A percentile compares a stretch with the other conserved stretches of the same genome.
phyloP scores from a whole-genome alignment of 1,140 invertebrate species.

The Pygmarrhopalites habei region DNA sequence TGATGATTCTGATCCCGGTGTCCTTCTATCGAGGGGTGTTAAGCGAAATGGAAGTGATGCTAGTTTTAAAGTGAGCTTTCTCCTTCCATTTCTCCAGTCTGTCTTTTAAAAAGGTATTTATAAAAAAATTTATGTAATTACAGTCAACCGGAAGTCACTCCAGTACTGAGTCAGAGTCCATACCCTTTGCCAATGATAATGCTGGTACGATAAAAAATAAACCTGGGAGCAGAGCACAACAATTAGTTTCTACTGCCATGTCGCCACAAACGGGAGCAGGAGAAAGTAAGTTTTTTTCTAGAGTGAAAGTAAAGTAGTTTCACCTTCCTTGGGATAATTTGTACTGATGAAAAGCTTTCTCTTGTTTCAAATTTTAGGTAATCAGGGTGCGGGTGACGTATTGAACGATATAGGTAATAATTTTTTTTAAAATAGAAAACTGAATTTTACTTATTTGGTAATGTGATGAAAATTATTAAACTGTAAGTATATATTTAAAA shows the following conservation, averaged over 20 bases:
- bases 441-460: too few relatives aligned
- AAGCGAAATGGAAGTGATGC: slow-evolving; percentile 66
- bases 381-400: slow-evolving; percentile 71
- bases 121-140: too few relatives aligned
- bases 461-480: too few relatives aligned
- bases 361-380: too few relatives aligned
- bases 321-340: too few relatives aligned
- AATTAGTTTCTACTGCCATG: slow-evolving; percentile 8
- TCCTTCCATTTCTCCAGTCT: too few relatives aligned
- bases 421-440: too few relatives aligned
- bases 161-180: slow-evolving; percentile 89
- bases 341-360: too few relatives aligned
- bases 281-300: background rate
- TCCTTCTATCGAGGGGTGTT: slow-evolving; percentile 30
- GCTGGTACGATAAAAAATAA: slow-evolving; percentile 87
- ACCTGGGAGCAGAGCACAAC: slow-evolving; percentile 19
- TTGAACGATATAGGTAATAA: slow-evolving; percentile 93
- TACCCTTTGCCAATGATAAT: slow-evolving; percentile 98
- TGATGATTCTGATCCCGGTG: slow-evolving; percentile 26
- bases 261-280: background rate
- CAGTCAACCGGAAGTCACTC: slow-evolving; percentile 92
- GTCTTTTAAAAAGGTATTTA: too few relatives aligned
- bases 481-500: too few relatives aligned
- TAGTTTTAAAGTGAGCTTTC: slow-evolving; percentile 78
- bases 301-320: background rate